Percentiles rank a stretch among this genome's conserved stretches.
Evolutionary conservation across 2,797 vertebrate species (phyloP).

Genomic region (Bucorvus abyssinicus): DNA sequence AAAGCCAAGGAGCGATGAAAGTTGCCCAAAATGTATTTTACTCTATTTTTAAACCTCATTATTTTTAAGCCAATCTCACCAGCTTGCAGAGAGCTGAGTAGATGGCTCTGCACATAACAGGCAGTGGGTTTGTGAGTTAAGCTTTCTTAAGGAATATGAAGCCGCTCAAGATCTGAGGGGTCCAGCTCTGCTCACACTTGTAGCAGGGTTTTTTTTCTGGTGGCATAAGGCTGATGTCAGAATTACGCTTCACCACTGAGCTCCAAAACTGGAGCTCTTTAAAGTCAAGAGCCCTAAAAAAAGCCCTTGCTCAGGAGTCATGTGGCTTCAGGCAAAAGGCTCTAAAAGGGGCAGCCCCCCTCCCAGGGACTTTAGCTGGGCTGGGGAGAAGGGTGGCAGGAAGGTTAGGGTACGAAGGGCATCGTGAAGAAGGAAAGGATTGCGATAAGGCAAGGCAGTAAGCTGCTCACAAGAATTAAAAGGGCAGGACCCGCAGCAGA

Average conservation of each 20-base stretch:
- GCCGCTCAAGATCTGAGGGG: background rate
- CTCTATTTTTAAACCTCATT: constrained; percentile 28
- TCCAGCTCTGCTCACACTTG: background rate
- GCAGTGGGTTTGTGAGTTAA: background rate
- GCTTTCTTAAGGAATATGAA: background rate
- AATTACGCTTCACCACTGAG: background rate
- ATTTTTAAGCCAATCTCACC: constrained; percentile 15
- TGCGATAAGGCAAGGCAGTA: background rate
- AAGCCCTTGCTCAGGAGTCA: background rate
- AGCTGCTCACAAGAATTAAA: background rate
- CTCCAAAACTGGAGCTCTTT: constrained; percentile 4
- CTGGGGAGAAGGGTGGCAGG: background rate
- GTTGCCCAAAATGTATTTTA: constrained; percentile 43
- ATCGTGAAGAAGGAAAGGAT: background rate
- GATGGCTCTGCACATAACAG: background rate
- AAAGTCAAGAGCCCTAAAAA: constrained; percentile 15
- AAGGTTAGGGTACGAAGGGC: background rate
- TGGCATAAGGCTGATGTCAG: background rate
- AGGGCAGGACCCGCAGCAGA: background rate
- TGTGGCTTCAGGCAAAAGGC: background rate
- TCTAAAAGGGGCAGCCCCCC: background rate
- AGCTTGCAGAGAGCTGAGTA: background rate
- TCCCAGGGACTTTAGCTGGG: background rate
- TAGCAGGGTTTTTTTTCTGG: background rate
- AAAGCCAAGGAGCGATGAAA: constrained; percentile 45